phyloP scores from a whole-genome alignment of 2,113 vertebrate genomes.

The Dipodomys stephensi region DNA sequence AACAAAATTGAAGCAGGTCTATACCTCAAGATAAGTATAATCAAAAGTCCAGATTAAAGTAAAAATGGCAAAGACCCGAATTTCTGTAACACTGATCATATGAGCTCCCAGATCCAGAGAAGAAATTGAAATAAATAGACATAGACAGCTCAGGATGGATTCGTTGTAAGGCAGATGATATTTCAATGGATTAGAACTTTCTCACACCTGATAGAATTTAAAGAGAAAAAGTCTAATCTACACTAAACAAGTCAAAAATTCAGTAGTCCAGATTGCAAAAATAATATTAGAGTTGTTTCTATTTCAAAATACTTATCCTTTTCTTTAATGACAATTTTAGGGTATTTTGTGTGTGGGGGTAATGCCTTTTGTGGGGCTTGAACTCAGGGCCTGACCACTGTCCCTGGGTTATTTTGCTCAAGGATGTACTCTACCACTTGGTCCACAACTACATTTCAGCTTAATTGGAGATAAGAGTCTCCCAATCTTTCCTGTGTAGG shows the following conservation, averaged over 20 bases:
- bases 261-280: neutral
- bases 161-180: neutral
- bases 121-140: neutral
- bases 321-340: neutral
- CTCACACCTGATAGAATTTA: neutral
- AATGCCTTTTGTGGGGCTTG: too few relatives aligned
- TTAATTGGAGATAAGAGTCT: too few relatives aligned
- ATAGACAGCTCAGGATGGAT: neutral
- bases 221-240: too few relatives aligned
- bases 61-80: neutral
- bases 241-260: neutral
- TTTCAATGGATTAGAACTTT: neutral
- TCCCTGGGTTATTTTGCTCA: too few relatives aligned
- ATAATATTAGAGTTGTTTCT: neutral
- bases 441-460: too few relatives aligned
- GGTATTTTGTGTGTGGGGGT: neutral
- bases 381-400: too few relatives aligned
- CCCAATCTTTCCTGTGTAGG: too few relatives aligned
- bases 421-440: too few relatives aligned
- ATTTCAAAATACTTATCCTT: neutral
- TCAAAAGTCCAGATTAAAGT: neutral
- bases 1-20: neutral
- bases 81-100: neutral
- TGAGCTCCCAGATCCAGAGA: neutral
- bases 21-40: neutral